Evolutionary conservation across 1,140 invertebrate species (phyloP), one percentile per base, ranked within the genome.

Genomic region (Solenopsis invicta): DNA sequence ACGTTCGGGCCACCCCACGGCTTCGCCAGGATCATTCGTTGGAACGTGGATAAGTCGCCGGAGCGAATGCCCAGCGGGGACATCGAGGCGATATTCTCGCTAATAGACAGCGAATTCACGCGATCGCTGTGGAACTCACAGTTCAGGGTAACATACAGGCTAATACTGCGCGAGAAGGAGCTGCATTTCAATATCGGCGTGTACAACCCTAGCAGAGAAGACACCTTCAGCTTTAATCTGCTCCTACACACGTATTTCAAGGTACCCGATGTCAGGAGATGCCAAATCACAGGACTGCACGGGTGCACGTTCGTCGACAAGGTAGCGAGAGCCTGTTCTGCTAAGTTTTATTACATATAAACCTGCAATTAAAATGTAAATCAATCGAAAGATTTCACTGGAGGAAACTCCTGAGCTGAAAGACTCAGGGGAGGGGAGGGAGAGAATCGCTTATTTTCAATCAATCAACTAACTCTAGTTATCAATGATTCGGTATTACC

Each of bases 171-270:
- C 85, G 98, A 98, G 95, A 98, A 99, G 95, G 98, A 98, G 94
- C 95, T 99, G 61, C 98, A 98, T 95, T 98, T 98, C 94, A 98
- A 98, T 94, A 98, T 98, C 94, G 98, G 97, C 72, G 97, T 98
- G 86, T 98, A 98, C 95, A 99, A 98, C 96, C 98, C 98, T 10
- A 98, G 97, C 95, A 98, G 99, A 96, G 98, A 98, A 94, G 96
- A 97, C 88, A 97, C 97, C 62, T 99, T 99, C 96, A 98, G 97
- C 92, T 99, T 99, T 95, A 99, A 99, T 95, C 96, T 99, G 93
- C 95, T 99, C 48, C 95, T 99, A 88, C 98, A 99, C 95, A 99
- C 98, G 10, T 99, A 99, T 96, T 98, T 99, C 94, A 99, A 98
- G 96, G 98, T 99, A 89, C 98, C 98, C 66, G 98, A 99, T 95